Evolutionary conservation across 2,888 invertebrate genomes (phyloP).

Genomic region (Eupithecia inturbata): DNA sequence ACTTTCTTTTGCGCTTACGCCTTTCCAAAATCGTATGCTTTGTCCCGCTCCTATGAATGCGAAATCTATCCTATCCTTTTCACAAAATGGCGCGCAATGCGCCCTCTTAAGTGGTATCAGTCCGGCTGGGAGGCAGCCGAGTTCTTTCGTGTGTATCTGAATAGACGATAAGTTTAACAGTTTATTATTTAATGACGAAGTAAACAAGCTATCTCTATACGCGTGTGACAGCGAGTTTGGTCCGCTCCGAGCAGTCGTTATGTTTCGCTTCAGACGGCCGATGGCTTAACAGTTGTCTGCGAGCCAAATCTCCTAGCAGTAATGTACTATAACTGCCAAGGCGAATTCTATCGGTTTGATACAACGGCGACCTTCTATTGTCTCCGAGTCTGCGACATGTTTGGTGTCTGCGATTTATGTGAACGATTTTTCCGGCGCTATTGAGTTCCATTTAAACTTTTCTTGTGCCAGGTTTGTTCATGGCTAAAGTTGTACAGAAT

Average conservation of each 20-base stretch:
- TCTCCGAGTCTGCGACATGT: slow-evolving; percentile 67
- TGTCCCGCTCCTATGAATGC: no score
- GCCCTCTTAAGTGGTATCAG: not conserved
- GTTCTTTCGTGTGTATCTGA: not conserved
- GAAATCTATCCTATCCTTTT: no score
- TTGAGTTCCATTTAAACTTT: slow-evolving; percentile 6
- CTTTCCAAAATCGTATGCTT: no score
- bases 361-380: slow-evolving; percentile 77
- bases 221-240: slow-evolving; percentile 31
- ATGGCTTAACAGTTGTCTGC: slow-evolving; percentile 62
- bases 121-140: not conserved
- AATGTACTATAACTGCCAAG: slow-evolving; percentile 73
- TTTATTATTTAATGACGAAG: slow-evolving; percentile 9
- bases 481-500: not conserved
- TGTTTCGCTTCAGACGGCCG: slow-evolving; percentile 42
- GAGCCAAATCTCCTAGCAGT: slow-evolving; percentile 71
- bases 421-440: slow-evolving; percentile 16
- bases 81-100: no score
- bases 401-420: slow-evolving; percentile 28
- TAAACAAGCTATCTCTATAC: slow-evolving; percentile 24
- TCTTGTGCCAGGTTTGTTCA: not conserved
- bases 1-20: no score
- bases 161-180: not conserved
- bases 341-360: slow-evolving; percentile 76
- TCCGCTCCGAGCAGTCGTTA: slow-evolving; percentile 48